phyloP scores from a whole-genome alignment of 2,797 vertebrate genomes.

The Staurois parvus region DNA sequence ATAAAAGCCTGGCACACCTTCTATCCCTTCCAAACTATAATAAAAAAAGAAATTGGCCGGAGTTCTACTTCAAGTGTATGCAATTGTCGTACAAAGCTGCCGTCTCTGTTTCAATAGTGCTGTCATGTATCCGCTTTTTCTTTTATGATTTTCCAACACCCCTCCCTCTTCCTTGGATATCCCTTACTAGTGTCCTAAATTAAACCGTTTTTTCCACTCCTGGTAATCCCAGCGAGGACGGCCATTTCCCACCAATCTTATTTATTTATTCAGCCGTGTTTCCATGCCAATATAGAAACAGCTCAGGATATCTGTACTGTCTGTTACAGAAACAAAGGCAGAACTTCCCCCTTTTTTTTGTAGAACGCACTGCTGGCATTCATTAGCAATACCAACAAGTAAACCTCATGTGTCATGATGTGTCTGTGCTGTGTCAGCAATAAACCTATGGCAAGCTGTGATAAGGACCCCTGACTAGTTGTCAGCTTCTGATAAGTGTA shows the following conservation, averaged over 20 bases:
- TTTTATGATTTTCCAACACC: not conserved
- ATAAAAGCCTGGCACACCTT: too few relatives aligned
- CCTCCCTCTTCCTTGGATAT: not conserved
- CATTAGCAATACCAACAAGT: too few relatives aligned
- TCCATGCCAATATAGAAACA: slow-evolving; percentile 39
- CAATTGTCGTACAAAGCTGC: too few relatives aligned
- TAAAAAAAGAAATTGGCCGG: too few relatives aligned
- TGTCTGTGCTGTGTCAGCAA: too few relatives aligned
- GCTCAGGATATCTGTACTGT: not conserved
- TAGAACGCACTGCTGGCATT: too few relatives aligned
- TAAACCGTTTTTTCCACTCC: slow-evolving; percentile 14
- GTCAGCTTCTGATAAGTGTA: too few relatives aligned
- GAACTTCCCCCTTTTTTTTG: not conserved
- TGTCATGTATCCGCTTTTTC: not conserved
- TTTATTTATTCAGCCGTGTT: slow-evolving; percentile 35
- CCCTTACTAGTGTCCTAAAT: not conserved
- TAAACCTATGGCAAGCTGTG: too few relatives aligned
- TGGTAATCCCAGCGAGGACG: slow-evolving; percentile 2
- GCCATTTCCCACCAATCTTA: slow-evolving; percentile 8
- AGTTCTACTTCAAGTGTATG: too few relatives aligned
- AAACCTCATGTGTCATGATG: too few relatives aligned
- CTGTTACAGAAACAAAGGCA: slow-evolving; percentile 20
- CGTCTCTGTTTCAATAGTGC: not conserved
- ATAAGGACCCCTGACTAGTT: too few relatives aligned
- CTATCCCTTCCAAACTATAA: too few relatives aligned